A percentile compares a stretch with the other conserved stretches of the same genome.
Evolutionary conservation across 2,797 vertebrate species (phyloP).

Genomic region (Leptodactylus fallax): DNA sequence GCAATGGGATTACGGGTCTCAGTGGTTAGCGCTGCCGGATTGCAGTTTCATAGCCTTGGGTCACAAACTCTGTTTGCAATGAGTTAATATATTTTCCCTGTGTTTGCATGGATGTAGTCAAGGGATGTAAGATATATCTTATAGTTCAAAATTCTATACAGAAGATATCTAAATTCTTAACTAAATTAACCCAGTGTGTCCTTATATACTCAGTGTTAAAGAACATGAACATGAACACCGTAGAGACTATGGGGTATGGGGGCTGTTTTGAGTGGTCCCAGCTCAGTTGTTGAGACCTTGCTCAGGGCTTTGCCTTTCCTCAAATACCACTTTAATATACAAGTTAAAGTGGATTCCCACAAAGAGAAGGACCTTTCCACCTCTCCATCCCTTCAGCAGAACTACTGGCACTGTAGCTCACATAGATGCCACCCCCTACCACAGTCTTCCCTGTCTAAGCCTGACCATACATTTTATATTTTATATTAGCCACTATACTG

Average conservation of each 20-base stretch:
- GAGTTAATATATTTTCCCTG: not conserved
- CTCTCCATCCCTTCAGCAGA: too few species aligned
- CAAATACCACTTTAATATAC: not conserved
- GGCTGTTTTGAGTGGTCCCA: not conserved
- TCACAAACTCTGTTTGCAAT: not conserved
- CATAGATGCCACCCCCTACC: too few species aligned
- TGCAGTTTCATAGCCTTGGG: slow-evolving; percentile 8
- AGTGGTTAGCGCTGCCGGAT: not conserved
- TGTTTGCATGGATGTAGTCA: slow-evolving; percentile 4
- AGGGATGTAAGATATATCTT: not conserved
- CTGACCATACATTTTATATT: too few species aligned
- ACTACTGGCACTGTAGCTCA: too few species aligned
- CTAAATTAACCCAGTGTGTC: not conserved
- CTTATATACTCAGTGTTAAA: too few species aligned
- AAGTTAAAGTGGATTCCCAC: too few species aligned
- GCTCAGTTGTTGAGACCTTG: not conserved
- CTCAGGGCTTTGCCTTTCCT: not conserved
- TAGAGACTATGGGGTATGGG: not conserved
- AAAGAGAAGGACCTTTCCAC: too few species aligned
- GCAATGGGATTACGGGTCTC: slow-evolving; percentile 7
- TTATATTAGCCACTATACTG: too few species aligned
- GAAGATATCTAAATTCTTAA: not conserved
- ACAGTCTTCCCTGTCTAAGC: too few species aligned
- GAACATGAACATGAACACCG: too few species aligned
- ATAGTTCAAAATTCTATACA: too few species aligned